These are phyloP conservation scores for Lepus oiostolus DNA, from an alignment of 2,797 vertebrate species.

Conservation along the genomic window DNA sequence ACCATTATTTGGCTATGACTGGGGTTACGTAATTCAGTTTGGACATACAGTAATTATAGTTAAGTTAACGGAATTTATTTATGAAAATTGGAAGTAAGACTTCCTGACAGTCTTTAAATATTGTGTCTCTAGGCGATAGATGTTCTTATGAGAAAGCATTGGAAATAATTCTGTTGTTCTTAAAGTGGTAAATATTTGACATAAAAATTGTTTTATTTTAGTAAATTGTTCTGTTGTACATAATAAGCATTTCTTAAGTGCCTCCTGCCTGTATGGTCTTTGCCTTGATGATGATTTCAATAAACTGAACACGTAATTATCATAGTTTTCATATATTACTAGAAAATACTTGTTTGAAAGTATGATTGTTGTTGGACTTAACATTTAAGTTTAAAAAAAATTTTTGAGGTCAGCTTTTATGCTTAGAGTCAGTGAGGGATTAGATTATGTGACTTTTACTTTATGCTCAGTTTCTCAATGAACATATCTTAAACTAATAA, in stretches of 20 bases:
- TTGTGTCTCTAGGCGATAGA: background rate
- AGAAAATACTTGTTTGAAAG: constrained; percentile 52
- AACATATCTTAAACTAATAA: background rate
- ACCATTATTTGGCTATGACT: background rate
- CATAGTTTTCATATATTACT: background rate
- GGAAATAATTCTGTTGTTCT: background rate
- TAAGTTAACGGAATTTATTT: constrained; percentile 1
- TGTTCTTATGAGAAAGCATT: background rate
- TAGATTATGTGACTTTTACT: background rate
- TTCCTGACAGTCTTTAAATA: background rate
- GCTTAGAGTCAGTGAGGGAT: background rate
- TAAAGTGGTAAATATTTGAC: background rate
- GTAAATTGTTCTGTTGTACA: constrained; percentile 21
- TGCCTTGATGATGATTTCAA: constrained; percentile 18
- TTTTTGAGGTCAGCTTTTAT: background rate
- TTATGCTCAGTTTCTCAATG: background rate
- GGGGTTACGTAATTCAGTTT: background rate
- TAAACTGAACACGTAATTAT: background rate
- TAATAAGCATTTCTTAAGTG: constrained; percentile 23
- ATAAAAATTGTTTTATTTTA: background rate
- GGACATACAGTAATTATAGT: background rate
- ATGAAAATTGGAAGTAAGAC: background rate
- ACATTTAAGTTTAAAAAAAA: background rate
- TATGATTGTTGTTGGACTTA: constrained; percentile 27
- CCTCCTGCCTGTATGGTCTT: background rate